A percentile compares a stretch with the other conserved stretches of the same genome.
Evolutionary conservation across 2,888 invertebrate species (phyloP).

Genomic region (Embidobia sp.): DNA sequence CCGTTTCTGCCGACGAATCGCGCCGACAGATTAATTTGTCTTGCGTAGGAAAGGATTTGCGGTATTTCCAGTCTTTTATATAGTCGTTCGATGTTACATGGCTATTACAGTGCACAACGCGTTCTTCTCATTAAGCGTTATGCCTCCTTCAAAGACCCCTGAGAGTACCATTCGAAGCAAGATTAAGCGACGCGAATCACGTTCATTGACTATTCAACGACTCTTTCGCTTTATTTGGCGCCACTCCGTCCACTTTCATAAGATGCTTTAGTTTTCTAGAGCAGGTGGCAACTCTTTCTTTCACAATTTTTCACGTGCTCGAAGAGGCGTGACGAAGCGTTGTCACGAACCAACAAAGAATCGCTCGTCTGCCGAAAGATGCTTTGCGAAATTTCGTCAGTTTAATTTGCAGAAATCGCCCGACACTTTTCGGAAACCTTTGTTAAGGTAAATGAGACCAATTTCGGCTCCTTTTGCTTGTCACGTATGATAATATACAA

Average conservation of each 20-base stretch:
- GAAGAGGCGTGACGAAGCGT: constrained; percentile 51
- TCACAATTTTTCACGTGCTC: constrained; percentile 31
- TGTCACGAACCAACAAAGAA: constrained; percentile 51
- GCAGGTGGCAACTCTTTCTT: constrained; percentile 55
- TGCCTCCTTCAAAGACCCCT: constrained; percentile 47
- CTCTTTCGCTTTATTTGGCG: constrained; percentile 68
- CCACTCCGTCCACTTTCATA: constrained; percentile 54
- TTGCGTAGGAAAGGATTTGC: constrained; percentile 43
- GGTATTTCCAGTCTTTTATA: constrained; percentile 31
- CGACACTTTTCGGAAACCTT: constrained; percentile 8
- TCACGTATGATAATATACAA: too few relatives aligned
- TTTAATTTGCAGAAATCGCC: constrained; percentile 12
- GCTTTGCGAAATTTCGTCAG: constrained; percentile 18
- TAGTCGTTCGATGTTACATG: constrained; percentile 29
- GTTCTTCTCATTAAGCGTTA: constrained; percentile 59
- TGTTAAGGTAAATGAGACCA: too few relatives aligned
- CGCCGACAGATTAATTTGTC: constrained; percentile 51
- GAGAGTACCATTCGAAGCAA: constrained; percentile 67
- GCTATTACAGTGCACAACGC: constrained; percentile 35
- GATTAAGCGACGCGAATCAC: constrained; percentile 72
- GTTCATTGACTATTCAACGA: constrained; percentile 72
- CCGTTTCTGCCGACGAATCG: constrained; percentile 10
- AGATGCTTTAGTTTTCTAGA: constrained; percentile 27
- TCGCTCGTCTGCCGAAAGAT: constrained; percentile 4
- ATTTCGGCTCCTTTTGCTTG: too few relatives aligned